Evolutionary conservation across 2,113 vertebrate genomes (phyloP), one percentile per base, ranked within the genome.

Genomic region (Gavialis gangeticus): DNA sequence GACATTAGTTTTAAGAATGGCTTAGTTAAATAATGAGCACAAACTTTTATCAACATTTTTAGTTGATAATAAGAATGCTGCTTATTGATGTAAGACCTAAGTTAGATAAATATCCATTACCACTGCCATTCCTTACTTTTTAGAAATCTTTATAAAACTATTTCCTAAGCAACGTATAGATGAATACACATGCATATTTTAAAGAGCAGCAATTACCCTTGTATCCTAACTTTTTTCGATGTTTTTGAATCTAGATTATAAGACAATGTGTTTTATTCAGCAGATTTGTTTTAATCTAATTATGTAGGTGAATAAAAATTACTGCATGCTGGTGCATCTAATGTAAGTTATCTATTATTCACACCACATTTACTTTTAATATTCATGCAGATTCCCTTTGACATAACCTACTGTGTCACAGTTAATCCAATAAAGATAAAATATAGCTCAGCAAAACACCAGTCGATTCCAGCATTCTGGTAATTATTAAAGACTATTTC

Each of bases 391-490:
- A 98, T 98, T 98, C 97, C 97, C 97, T 98, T 98, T 98, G 97
- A 98, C 98, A 98, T 98, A 98, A 98, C 98, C 98, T 98, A 98
- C 98, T 97, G 97, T 98, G 98, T 98, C 98, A 98, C 97, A 98
- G 97, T 98, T 98, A 98, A 98, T 98, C 98, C 98, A 98, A 98
- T 98, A 98, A 98, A 98, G 97, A 98, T 98, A 98, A 98, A 98
- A 98, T 98, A 98, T 97, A 98, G 97, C 97, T 97, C 96, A 98
- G 97, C 97, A 98, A 98, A 98, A 98, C 95, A 98, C 96, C 91
- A 98, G 97, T 98, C 97, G 59, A 98, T 98, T 98, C 95, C 95
- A 98, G 96, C 97, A 98, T 98, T 98, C 97, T 98, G 95, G 97
- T 98, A 98, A 98, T 98, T 98, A 98, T 97, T 98, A 98, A 98